phyloP scores from a whole-genome alignment of 2,113 vertebrate genomes.

The Ammodytes marinus region DNA sequence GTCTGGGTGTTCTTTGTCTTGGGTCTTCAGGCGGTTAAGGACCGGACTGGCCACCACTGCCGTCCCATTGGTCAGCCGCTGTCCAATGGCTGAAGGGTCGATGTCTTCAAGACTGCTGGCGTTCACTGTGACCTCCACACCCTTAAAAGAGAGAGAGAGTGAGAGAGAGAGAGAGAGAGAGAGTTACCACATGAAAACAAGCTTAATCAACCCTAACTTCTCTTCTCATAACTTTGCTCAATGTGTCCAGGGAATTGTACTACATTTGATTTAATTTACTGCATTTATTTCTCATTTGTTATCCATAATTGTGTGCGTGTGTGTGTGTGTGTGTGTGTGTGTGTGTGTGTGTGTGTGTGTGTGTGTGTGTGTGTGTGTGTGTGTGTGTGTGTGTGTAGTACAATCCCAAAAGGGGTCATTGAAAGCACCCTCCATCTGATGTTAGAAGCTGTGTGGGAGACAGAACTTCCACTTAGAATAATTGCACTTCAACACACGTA shows the following conservation, averaged over 20 bases:
- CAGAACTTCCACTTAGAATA: conserved; percentile 50
- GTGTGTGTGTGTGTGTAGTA: not conserved
- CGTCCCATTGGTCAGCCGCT: conserved; percentile 94
- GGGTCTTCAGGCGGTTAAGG: conserved; percentile 91
- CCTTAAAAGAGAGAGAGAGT: conserved; percentile 77
- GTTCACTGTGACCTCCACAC: conserved; percentile 93
- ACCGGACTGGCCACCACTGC: conserved; percentile 91
- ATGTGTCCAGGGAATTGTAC: too few species aligned
- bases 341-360: not conserved
- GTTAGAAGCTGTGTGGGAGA: conserved; percentile 51
- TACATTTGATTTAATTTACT: too few species aligned
- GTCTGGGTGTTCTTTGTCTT: conserved; percentile 86
- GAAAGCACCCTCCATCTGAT: conserved; percentile 24
- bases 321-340: not conserved
- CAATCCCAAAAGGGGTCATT: conserved; percentile 9
- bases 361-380: too few species aligned
- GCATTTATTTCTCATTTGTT: too few species aligned
- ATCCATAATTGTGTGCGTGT: too few species aligned
- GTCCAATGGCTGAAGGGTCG: conserved; percentile 92
- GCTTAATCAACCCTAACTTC: too few species aligned
- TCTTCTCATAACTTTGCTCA: too few species aligned
- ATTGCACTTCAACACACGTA: conserved; percentile 40
- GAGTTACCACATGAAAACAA: too few species aligned
- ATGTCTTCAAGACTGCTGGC: conserved; percentile 98
- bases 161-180: too few species aligned